Conservation (phyloP, 2,113 vertebrate species). For the Oncorhynchus mykiss region DNA sequence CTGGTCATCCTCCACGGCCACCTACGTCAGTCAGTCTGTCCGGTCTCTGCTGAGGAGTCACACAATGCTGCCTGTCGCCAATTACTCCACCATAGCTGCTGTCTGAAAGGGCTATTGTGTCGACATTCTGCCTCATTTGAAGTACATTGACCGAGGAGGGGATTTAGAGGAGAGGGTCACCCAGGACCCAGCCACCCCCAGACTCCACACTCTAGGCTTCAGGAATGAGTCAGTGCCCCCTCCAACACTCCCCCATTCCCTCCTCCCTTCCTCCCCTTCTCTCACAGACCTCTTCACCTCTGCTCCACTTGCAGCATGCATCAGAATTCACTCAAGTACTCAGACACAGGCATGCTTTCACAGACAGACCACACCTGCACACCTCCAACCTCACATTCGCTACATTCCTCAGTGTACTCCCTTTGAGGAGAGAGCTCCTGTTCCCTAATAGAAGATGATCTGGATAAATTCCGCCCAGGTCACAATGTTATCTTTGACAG, state of each 20-base stretch:
- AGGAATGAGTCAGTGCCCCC: neutral
- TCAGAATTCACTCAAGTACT: neutral
- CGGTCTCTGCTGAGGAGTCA: constrained; percentile 14
- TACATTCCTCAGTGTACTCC: too few relatives aligned
- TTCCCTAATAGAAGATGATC: too few relatives aligned
- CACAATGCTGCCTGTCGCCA: constrained; percentile 39
- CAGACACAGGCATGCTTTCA: neutral
- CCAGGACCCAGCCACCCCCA: constrained; percentile 5
- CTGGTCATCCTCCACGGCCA: neutral
- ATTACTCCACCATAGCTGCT: constrained; percentile 49
- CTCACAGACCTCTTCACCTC: neutral
- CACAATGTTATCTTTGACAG: too few relatives aligned
- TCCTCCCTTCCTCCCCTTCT: neutral
- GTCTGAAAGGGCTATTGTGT: constrained; percentile 60
- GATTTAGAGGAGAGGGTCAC: constrained; percentile 45
- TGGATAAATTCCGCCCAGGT: too few relatives aligned
- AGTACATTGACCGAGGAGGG: constrained; percentile 40
- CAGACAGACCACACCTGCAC: neutral
- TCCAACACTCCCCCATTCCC: neutral
- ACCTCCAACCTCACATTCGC: neutral
- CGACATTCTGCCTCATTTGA: constrained; percentile 51
- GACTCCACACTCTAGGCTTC: neutral
- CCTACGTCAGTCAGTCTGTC: too few relatives aligned
- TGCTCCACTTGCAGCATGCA: neutral
- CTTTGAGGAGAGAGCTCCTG: constrained; percentile 6